phyloP scores from a whole-genome alignment of 2,888 invertebrate genomes.

The Cantharis rufa region DNA sequence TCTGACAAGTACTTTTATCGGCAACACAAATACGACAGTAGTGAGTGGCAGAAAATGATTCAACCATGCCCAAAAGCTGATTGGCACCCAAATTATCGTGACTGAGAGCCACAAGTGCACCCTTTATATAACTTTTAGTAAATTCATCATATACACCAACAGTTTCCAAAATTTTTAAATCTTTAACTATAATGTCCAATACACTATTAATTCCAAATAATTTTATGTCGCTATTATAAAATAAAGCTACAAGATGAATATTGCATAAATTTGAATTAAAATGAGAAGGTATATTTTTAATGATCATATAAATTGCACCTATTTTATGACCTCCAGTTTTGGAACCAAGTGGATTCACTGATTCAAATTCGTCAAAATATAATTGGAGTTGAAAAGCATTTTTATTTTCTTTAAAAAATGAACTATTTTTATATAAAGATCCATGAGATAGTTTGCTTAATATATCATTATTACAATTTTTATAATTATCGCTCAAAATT shows the following conservation, averaged over 20 bases:
- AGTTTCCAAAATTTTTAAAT: constrained; percentile 19
- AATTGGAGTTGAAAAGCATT: constrained; percentile 20
- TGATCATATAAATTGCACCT: constrained; percentile 14
- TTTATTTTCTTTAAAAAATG: not conserved
- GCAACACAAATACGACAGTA: constrained; percentile 34
- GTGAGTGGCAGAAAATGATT: constrained; percentile 36
- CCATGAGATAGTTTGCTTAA: not conserved
- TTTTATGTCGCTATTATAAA: not conserved
- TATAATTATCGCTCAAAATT: not conserved
- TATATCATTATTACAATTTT: not conserved
- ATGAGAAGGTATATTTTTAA: constrained; percentile 18
- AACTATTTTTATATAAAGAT: not conserved
- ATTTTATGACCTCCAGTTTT: constrained; percentile 27
- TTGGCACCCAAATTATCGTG: too few relatives aligned
- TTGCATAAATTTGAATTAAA: constrained; percentile 19
- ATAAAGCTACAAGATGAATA: constrained; percentile 10
- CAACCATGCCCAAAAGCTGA: constrained; percentile 31
- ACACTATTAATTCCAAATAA: constrained; percentile 8
- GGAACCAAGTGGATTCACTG: constrained; percentile 23
- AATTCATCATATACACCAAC: constrained; percentile 2
- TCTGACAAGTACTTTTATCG: constrained; percentile 10
- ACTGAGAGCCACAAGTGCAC: constrained; percentile 25
- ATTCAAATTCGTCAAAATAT: constrained; percentile 28
- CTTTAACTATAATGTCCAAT: constrained; percentile 14
- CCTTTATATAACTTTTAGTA: constrained; percentile 5